Conservation (phyloP, 2,888 invertebrate species). For the Tubiluchus corallicola region DNA sequence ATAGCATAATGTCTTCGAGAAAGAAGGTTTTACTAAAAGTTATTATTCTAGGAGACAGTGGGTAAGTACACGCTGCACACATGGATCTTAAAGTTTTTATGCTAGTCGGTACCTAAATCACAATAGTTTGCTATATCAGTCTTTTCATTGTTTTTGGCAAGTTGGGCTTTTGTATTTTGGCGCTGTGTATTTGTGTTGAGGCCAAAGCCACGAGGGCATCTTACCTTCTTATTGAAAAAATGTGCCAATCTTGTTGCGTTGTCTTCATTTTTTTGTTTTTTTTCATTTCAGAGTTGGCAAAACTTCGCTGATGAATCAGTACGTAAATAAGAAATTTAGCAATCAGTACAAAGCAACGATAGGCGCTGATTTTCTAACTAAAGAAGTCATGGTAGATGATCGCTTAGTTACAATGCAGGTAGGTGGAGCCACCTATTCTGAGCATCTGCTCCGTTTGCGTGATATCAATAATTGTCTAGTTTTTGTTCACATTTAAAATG, state of each 20-base stretch:
- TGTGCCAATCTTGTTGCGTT: not conserved
- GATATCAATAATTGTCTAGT: slow-evolving; percentile 4
- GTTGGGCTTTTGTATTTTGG: not conserved
- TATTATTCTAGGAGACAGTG: slow-evolving; percentile 91
- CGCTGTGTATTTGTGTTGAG: not conserved
- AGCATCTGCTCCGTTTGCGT: not conserved
- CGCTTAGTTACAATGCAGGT: slow-evolving; percentile 89
- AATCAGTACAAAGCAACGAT: slow-evolving; percentile 99
- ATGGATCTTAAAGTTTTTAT: too few relatives aligned
- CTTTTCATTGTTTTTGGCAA: not conserved
- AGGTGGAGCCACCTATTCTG: not conserved
- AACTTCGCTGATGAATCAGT: slow-evolving; percentile 99
- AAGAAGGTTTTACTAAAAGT: slow-evolving; percentile 95
- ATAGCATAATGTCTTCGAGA: slow-evolving; percentile 60
- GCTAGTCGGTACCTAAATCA: too few relatives aligned
- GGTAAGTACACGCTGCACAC: slow-evolving; percentile 27
- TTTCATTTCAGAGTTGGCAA: slow-evolving; percentile 64
- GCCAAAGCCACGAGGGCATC: not conserved
- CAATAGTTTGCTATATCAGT: too few relatives aligned
- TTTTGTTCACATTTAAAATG: too few relatives aligned
- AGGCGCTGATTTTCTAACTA: slow-evolving; percentile 98
- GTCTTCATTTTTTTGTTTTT: slow-evolving; percentile 1
- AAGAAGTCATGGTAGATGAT: slow-evolving; percentile 86
- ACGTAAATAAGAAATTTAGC: slow-evolving; percentile 98
- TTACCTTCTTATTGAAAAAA: not conserved